A percentile compares a stretch with the other conserved stretches of the same genome.
phyloP scores from a whole-genome alignment of 1,140 invertebrate species.

The Propsilocerus akamusi region DNA sequence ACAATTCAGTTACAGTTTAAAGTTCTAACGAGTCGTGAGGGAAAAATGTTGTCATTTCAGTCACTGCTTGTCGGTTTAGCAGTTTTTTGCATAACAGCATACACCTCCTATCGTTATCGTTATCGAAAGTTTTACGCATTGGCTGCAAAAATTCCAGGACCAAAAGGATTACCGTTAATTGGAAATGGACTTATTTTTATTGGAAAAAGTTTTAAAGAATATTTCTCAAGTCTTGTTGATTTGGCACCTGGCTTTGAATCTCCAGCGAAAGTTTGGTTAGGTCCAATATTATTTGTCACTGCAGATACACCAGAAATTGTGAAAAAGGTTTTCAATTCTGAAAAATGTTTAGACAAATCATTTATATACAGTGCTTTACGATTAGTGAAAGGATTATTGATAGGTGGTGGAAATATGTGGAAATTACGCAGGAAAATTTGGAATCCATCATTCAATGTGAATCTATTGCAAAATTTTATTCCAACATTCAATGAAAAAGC shows the following conservation, averaged over 20 bases:
- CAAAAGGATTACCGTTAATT: too few species aligned
- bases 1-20: too few species aligned
- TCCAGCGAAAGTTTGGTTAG: neutral
- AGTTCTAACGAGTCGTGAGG: too few species aligned
- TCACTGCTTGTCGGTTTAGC: too few species aligned
- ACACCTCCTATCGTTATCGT: conserved; percentile 3
- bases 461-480: neutral
- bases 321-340: neutral
- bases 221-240: too few species aligned
- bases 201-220: too few species aligned
- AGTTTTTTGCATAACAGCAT: too few species aligned
- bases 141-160: too few species aligned
- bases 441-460: neutral
- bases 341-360: neutral
- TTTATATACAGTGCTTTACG: neutral
- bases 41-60: too few species aligned
- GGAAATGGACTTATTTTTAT: too few species aligned
- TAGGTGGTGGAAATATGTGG: neutral
- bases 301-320: neutral
- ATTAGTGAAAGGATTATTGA: neutral
- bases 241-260: too few species aligned
- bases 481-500: neutral
- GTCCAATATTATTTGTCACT: neutral
- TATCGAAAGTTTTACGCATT: too few species aligned
- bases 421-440: neutral